Base-by-base conservation (phyloP, 2,888 invertebrate species). In the Tetheella fluctuosa region DNA sequence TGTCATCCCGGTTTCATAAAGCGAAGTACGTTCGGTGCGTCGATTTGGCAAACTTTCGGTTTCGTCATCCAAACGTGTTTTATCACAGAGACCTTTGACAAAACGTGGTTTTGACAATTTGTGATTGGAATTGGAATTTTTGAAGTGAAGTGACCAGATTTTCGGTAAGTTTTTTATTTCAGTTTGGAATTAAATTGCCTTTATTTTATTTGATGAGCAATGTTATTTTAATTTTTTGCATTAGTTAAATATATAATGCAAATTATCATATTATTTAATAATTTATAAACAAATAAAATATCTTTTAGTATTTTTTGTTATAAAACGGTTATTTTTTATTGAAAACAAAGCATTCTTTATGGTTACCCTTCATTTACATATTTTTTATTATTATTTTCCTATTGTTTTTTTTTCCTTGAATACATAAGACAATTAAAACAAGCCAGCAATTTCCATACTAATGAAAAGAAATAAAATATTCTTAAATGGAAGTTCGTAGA, bases 1-100 rank as follows among this genome's bases (percentile, higher is more conserved):
- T 72, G 74, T 70, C 69, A 68, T 68, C 67, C 60, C 62, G 65
- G 58, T 63, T 66, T 56, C 68, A 67, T 59, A 61, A 62, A 61
- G 60, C 70, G 57, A 65, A 66, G 74, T 68, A 73, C 77, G 75
- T 60, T 62, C 67, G 37, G 20, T 48, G 20, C n/a, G 48, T 48
- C 20, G 10, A 17, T 20, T 48, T 10, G 48, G 48, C 20, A 48
- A 48, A 48, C 48, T 48, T 48, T 48, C 48, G 48, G 48, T 20
- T 20, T 30, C 34, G 34, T 15, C 55, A 20, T 34, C 34, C 37
- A 13, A 34, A 5, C 23, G 34, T 23, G 34, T 37, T 54, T 54
- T 10, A 30, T 54, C 54, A 34, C 17, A 20, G 20, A n/a, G 20
- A 48, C 48, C 42, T 17, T 42, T 42, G 15, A 17, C 17, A 20